A percentile compares a stretch with the other conserved stretches of the same genome.
Conservation (phyloP, 2,113 vertebrate genomes). For the Chascanopsetta lugubris region DNA sequence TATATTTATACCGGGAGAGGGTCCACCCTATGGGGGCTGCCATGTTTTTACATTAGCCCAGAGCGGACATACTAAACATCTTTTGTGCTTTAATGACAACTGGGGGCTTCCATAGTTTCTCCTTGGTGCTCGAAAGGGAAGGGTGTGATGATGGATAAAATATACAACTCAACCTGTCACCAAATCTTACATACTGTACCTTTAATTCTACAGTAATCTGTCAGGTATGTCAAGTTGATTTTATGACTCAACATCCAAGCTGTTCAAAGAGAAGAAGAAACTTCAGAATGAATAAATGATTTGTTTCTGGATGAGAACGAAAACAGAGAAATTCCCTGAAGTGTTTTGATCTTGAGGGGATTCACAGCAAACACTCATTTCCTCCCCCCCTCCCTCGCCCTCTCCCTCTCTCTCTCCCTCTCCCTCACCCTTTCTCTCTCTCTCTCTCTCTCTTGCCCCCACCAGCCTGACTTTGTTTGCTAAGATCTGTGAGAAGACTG, state of each 20-base stretch:
- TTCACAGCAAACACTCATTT: not conserved
- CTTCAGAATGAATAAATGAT: not conserved
- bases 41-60: no score
- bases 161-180: no score
- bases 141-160: no score
- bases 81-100: no score
- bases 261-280: not conserved
- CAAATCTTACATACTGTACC: no score
- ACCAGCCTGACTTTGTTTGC: slow-evolving; percentile 93
- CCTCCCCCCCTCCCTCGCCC: slow-evolving; percentile 7
- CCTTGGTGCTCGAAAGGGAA: no score
- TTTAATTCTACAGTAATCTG: not conserved
- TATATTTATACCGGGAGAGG: no score
- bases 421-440: not conserved
- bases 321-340: not conserved
- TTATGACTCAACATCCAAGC: not conserved
- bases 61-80: no score
- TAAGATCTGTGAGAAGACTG: slow-evolving; percentile 99
- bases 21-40: no score
- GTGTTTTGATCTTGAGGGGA: not conserved
- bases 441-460: slow-evolving; percentile 1
- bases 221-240: not conserved
- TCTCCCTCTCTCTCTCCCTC: not conserved
- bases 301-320: not conserved
- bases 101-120: no score